Conservation (phyloP, 2,113 vertebrate species). For the Ptilorrhoa leucosticta region DNA sequence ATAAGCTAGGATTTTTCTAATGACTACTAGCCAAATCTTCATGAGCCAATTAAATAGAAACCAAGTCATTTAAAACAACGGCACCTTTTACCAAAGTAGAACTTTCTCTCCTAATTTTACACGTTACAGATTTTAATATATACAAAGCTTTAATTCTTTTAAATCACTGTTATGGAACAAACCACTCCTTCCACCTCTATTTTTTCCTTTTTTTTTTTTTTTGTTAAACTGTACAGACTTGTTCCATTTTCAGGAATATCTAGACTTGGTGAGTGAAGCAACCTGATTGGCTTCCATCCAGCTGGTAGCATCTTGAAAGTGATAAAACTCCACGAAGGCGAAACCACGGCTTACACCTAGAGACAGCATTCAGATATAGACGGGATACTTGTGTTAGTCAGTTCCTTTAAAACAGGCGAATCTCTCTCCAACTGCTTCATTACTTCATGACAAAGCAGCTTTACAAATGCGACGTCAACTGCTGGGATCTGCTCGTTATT, state of each 20-base stretch:
- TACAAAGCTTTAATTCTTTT: slow-evolving; percentile 74
- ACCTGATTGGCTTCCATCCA: slow-evolving; percentile 99
- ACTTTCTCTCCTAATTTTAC: neutral
- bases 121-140: slow-evolving; percentile 74
- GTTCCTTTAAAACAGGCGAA: slow-evolving; percentile 98
- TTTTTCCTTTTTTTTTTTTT: slow-evolving; percentile 59
- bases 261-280: slow-evolving; percentile 99
- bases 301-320: slow-evolving; percentile 99
- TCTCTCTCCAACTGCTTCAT: slow-evolving; percentile 98
- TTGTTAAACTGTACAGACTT: slow-evolving; percentile 83
- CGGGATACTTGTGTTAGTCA: slow-evolving; percentile 99
- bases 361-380: slow-evolving; percentile 99
- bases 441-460: slow-evolving; percentile 90
- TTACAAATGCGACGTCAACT: slow-evolving; percentile 84
- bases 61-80: neutral
- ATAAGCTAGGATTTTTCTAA: neutral
- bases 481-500: slow-evolving; percentile 81
- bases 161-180: slow-evolving; percentile 75
- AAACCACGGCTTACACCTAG: slow-evolving; percentile 99
- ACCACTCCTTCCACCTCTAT: slow-evolving; percentile 76
- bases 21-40: neutral
- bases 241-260: slow-evolving; percentile 86
- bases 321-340: slow-evolving; percentile 99
- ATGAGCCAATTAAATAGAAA: neutral
- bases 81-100: neutral